Base-by-base conservation (phyloP, 2,888 invertebrate genomes). In the Anodontia alba region DNA sequence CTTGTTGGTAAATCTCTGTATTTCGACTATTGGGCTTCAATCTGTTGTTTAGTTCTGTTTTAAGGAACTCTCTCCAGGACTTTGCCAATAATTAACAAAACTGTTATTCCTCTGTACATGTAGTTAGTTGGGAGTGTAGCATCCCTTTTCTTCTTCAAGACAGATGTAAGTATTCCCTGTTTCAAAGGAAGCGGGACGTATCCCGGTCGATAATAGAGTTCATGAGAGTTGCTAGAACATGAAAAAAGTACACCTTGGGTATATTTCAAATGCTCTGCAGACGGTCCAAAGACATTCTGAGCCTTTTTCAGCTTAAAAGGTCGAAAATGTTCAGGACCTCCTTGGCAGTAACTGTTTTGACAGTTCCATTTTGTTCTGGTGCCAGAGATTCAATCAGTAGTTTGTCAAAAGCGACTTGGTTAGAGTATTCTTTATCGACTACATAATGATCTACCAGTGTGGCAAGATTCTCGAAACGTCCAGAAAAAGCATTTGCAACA, bases 61-160 rank as follows among this genome's bases (percentile, higher is more conserved):
- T 20, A 15, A 26, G 7, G 17, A 7, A 66, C 66, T 66, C 23
- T 66, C 36, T 66, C 66, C 23, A 26, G 36, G 23, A 66, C 36
- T 23, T 66, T 66, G 20, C 66, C 29, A 66, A 66, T 20, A 8
- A 66, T 66, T 10, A 31, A 66, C 33, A 66, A 15, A 5, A 66
- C 66, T 20, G 66, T 66, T 33, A 31, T 66, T 29, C 31, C 66
- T 66, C 51, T 43, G 17, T 43, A 57, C n/a, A n/a, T 57, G 57
- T 57, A 20, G 23, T 66, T 66, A 31, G 66, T 66, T 26, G 66
- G 66, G 12, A 36, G n/a, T 33, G 66, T 26, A 26, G 36, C 36
- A 66, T 66, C 33, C 23, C 29, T 66, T 17, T 66, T 66, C 10
- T 26, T 26, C n/a, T 66, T 66, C 31, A 36, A 20, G 8, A 66